Percentiles rank a stretch among this genome's conserved stretches.
phyloP scores from a whole-genome alignment of 2,888 invertebrate genomes.

The Helicoverpa assulta region DNA sequence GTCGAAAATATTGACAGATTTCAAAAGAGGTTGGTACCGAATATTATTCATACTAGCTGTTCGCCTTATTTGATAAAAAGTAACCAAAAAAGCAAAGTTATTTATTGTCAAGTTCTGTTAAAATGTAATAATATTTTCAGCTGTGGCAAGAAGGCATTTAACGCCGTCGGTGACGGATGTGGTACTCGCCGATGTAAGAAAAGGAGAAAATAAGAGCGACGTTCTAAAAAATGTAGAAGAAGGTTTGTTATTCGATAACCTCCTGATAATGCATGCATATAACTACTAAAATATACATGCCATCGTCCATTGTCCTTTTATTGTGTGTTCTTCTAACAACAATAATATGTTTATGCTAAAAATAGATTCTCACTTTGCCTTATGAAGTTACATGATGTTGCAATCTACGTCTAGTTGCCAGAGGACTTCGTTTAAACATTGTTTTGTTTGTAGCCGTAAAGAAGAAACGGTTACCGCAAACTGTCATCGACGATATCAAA shows the following conservation, averaged over 20 bases:
- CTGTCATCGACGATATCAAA: background rate
- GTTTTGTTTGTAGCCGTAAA: background rate
- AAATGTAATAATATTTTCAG: background rate
- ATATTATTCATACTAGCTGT: background rate
- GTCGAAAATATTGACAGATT: constrained; percentile 22
- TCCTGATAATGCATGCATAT: too few species aligned
- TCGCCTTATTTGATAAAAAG: background rate
- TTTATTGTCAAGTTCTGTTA: too few species aligned
- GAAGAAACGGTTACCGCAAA: background rate
- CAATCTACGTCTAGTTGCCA: too few species aligned
- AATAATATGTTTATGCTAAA: too few species aligned
- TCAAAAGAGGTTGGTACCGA: constrained; percentile 29
- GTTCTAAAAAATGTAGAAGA: background rate
- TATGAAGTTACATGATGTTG: too few species aligned
- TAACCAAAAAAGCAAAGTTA: too few species aligned
- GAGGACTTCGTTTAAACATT: background rate
- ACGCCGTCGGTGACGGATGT: background rate
- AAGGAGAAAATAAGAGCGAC: background rate
- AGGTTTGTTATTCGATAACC: background rate
- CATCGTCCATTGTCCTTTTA: too few species aligned
- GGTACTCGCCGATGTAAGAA: constrained; percentile 1
- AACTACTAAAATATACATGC: too few species aligned
- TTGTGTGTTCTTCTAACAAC: too few species aligned
- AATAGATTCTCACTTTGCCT: too few species aligned
- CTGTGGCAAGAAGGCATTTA: constrained; percentile 6